Base-by-base conservation (phyloP, 2,113 vertebrate genomes). In the Lepisosteus oculatus region DNA sequence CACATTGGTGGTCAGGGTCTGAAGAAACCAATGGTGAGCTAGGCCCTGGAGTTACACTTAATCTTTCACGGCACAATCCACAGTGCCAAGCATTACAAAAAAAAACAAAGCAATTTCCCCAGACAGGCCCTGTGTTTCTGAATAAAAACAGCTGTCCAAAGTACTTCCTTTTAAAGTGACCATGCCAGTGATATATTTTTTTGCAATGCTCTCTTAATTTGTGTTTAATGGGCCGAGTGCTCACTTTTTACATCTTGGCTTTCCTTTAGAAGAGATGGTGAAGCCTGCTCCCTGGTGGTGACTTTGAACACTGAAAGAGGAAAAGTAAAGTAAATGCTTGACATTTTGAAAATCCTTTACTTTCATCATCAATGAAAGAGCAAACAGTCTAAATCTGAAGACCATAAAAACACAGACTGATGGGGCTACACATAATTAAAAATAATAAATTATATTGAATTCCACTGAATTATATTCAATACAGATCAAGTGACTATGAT, bases 21-120 rank as follows among this genome's bases (percentile, higher is more conserved):
- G n/a, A 13, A 59, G 57, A 59, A 59, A 59, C 57, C 57, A 59
- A 14, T 59, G 57, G 57, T 59, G 57, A 59, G 57, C 57, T 59
- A 15, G 57, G 57, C 57, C 57, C 57, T 59, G 57, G 13, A 59
- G n/a, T 14, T n/a, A 6, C 9, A 59, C 12, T 59, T n/a, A 5
- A 6, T 59, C 57, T 15, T 59, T 15, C 57, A n/a, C 5, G 5
- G 4, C 5, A n/a, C n/a, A 59, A 6, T 3, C 12, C n/a, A 59
- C 57, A 13, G 14, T 15, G n/a, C 12, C 12, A 59, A 59, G 2
- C 57, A n/a, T 59, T 13, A 13, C 14, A 4, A 59, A 15, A 4
- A 59, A 59, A 59, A n/a, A 14, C 13, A 5, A 13, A 15, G 57
- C 57, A 13, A 15, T 59, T 29, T 15, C 57, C 12, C 12, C 57